Base-by-base conservation (phyloP, 1,140 invertebrate species). In the Drosophila ironensis region DNA sequence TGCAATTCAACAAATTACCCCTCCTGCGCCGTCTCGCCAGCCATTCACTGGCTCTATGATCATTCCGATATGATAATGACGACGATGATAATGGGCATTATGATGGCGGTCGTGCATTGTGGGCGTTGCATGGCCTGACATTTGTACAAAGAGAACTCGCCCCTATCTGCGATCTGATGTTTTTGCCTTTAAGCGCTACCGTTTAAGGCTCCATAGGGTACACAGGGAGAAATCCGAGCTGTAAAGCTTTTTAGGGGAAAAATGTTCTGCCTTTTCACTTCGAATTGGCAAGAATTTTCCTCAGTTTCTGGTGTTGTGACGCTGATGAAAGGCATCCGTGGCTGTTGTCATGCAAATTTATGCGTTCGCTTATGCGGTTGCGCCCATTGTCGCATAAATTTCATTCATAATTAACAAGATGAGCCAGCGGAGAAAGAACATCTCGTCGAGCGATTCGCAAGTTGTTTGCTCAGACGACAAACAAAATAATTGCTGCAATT, bases 361-460 rank as follows among this genome's bases (percentile, higher is more conserved):
- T 60, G 54, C 17, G 33, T 25, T 59, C 37, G 61, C 41, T 51
- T 56, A 57, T 50, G 52, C 28, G 30, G 72, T 67, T 86, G 70
- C 73, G 66, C 72, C 72, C 67, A 72, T 74, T 78, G 78, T 67
- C 54, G 80, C 81, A 86, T 84, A 84, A 86, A 78, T 87, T 81
- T 80, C 60, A 67, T 74, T 86, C 80, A 78, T 87, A 84, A 75
- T 86, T 80, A 87, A 84, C 69, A 86, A 80, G 80, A 81, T 70
- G 75, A 52, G 69, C 42, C 2, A 11, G 9, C 14, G 2, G 53
- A 20, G 56, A 40, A 60, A 35, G 42, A 35, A 12, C 46, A 50
- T 44, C 52, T 24, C 35, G 25, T 17, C 33, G 16, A 37, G 33
- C 33, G 14, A 37, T 37, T 37, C 46, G 59, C 56, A 64, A 78